Evolutionary conservation across 2,888 invertebrate genomes (phyloP).

Genomic region (Amblyjoppa proteus): DNA sequence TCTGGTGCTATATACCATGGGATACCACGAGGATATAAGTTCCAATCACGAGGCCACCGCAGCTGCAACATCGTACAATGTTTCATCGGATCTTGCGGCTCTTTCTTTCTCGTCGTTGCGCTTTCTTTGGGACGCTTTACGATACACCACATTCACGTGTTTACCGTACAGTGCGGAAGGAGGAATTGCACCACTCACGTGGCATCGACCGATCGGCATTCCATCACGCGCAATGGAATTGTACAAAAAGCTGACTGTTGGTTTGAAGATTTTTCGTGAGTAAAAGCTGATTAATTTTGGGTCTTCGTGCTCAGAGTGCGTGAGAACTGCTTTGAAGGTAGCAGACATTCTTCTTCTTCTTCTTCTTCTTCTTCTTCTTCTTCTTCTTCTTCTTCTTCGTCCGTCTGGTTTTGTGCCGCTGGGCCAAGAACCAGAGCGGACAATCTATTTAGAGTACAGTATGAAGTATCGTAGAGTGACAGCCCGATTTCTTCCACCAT

Average conservation of each 20-base stretch:
- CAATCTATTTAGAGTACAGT: background rate
- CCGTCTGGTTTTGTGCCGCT: too few relatives aligned
- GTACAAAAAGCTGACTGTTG: background rate
- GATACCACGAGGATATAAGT: background rate
- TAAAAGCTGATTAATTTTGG: background rate
- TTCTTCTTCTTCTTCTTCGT: background rate
- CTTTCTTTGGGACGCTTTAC: background rate
- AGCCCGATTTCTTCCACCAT: too few relatives aligned
- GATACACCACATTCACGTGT: background rate
- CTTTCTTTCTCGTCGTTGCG: background rate
- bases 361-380: background rate
- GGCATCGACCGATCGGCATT: background rate
- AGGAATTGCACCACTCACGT: background rate
- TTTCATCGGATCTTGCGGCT: slow-evolving; percentile 12
- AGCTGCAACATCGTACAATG: background rate
- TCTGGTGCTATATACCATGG: slow-evolving; percentile 21
- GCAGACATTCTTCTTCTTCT: background rate
- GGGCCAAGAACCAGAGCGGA: background rate
- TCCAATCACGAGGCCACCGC: background rate
- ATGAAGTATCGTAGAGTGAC: slow-evolving; percentile 16
- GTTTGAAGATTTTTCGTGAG: background rate
- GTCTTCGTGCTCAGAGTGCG: background rate
- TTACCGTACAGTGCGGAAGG: background rate
- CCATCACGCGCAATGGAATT: too few relatives aligned
- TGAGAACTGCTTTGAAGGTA: background rate